These are phyloP conservation scores for Crotalus horridus DNA, from an alignment of 2,113 vertebrate genomes.

Conservation along the genomic window DNA sequence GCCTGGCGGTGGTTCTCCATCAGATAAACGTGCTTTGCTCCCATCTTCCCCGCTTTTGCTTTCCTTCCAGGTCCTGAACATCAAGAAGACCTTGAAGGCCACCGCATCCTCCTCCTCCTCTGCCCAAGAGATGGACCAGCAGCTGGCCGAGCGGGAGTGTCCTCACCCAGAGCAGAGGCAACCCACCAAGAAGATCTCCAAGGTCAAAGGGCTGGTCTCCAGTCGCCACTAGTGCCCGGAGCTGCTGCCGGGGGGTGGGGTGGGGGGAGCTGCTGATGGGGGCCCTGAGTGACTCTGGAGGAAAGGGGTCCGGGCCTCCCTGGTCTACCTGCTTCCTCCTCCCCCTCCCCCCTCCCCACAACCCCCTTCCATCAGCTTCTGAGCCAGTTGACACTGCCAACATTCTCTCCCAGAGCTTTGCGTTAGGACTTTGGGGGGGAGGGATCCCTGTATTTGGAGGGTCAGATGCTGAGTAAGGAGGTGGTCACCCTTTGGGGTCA, in stretches of 20 bases:
- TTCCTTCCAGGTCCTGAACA: conserved; percentile 73
- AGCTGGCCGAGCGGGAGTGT: conserved; percentile 74
- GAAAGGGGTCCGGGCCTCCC: conserved; percentile 30
- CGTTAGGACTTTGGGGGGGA: conserved; percentile 19
- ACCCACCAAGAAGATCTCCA: conserved; percentile 82
- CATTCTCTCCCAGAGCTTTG: conserved; percentile 3
- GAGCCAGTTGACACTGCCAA: conserved; percentile 50
- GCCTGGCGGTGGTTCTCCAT: no score
- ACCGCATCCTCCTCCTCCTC: conserved; percentile 72
- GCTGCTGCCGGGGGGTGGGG: conserved; percentile 59
- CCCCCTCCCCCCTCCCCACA: neutral
- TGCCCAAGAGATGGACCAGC: conserved; percentile 75
- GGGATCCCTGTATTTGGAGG: neutral
- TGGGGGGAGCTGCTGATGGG: neutral
- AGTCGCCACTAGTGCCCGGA: conserved; percentile 76
- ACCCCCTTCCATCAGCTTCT: conserved; percentile 66
- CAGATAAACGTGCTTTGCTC: no score
- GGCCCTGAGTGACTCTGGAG: conserved; percentile 47
- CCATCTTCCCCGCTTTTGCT: neutral
- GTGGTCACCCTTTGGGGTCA: conserved; percentile 17
- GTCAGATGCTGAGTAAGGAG: neutral
- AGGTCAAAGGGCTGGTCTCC: conserved; percentile 83
- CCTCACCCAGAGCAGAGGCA: conserved; percentile 76
- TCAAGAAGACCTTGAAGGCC: conserved; percentile 79
- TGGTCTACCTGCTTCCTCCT: conserved; percentile 28